phyloP scores from a whole-genome alignment of 2,113 vertebrate species.

The Peromyscus leucopus region DNA sequence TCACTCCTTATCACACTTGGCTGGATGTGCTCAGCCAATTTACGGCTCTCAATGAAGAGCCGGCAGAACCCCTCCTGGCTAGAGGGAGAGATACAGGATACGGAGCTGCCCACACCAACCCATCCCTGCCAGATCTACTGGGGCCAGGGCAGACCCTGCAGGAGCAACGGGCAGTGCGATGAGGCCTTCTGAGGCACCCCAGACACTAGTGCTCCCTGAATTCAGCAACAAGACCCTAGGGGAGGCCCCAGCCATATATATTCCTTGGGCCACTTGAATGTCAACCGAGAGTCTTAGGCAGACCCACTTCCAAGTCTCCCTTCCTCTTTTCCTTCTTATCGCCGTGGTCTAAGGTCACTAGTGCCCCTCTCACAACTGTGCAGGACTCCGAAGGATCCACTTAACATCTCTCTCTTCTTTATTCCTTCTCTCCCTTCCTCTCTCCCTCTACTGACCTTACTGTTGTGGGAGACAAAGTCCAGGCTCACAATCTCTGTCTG shows the following conservation, averaged over 20 bases:
- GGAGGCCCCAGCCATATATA: neutral
- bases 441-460: neutral
- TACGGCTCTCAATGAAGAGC: neutral
- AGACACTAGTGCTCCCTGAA: neutral
- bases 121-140: neutral
- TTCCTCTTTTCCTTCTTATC: neutral
- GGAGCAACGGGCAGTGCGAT: neutral
- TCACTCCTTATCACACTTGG: neutral
- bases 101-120: neutral
- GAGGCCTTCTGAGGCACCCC: neutral
- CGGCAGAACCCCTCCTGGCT: neutral
- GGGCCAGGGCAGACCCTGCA: neutral
- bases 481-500: neutral
- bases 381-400: neutral
- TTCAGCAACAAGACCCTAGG: neutral
- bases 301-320: neutral
- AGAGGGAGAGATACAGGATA: neutral
- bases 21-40: neutral
- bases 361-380: neutral
- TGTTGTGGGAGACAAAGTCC: neutral
- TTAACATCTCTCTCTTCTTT: neutral
- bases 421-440: neutral
- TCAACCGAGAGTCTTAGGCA: neutral
- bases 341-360: neutral
- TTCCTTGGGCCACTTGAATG: neutral